Conservation (phyloP, 2,797 vertebrate species). For the Mastacembelus armatus region DNA sequence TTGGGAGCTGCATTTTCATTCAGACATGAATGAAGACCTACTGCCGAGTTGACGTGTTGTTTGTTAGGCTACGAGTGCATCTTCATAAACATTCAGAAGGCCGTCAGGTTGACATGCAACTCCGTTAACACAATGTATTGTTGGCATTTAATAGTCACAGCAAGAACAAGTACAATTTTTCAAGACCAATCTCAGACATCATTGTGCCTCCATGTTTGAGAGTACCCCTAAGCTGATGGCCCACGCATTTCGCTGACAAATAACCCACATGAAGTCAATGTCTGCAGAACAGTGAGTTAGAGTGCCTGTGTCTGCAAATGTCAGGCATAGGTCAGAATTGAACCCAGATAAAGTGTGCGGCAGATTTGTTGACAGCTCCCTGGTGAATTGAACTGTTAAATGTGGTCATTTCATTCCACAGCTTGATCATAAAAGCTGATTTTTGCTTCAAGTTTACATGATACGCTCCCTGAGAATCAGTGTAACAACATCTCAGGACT, state of each 20-base stretch:
- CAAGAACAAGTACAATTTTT: constrained; percentile 46
- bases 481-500: background rate
- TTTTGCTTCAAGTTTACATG: constrained; percentile 9
- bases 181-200: constrained; percentile 29
- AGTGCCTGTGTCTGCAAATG: constrained; percentile 58
- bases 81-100: constrained; percentile 21
- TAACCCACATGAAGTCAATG: constrained; percentile 45
- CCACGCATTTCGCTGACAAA: constrained; percentile 58
- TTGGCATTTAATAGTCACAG: constrained; percentile 42
- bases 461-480: background rate
- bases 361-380: constrained; percentile 51
- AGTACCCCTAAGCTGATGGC: constrained; percentile 17
- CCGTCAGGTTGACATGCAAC: constrained; percentile 13
- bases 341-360: constrained; percentile 44
- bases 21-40: background rate
- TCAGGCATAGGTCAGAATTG: constrained; percentile 69
- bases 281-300: constrained; percentile 41
- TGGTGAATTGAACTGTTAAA: constrained; percentile 62
- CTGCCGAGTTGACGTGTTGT: background rate
- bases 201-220: background rate
- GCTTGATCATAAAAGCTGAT: constrained; percentile 45
- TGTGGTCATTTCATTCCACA: constrained; percentile 35
- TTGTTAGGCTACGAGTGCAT: background rate
- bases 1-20: background rate
- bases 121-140: constrained; percentile 22